A percentile compares a stretch with the other conserved stretches of the same genome.
Conservation (phyloP, 1,140 invertebrate genomes). For the Drosophila parabipectinata region DNA sequence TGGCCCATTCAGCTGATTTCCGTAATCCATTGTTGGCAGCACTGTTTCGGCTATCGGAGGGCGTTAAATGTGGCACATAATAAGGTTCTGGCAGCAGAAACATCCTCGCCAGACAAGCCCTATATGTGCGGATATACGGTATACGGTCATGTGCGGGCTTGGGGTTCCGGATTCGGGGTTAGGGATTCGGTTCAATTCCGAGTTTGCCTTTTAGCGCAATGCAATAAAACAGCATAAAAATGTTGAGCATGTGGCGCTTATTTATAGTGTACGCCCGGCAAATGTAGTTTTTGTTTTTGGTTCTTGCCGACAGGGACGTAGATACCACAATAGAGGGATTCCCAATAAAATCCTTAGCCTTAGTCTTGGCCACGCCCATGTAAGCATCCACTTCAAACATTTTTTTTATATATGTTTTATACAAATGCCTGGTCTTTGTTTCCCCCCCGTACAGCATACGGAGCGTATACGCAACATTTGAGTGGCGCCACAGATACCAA, state of each 20-base stretch:
- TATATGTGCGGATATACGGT: neutral
- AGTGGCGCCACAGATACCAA: slow-evolving; percentile 69
- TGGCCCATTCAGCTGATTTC: neutral
- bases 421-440: slow-evolving; percentile 50
- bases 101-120: slow-evolving; percentile 12
- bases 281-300: slow-evolving; percentile 31
- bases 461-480: slow-evolving; percentile 70
- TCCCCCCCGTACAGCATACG: slow-evolving; percentile 24
- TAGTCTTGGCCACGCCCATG: slow-evolving; percentile 2
- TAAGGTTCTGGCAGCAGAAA: slow-evolving; percentile 55
- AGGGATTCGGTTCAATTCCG: slow-evolving; percentile 23
- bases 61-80: slow-evolving; percentile 81
- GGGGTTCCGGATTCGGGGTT: neutral
- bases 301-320: slow-evolving; percentile 1
- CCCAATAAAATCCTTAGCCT: neutral
- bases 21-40: slow-evolving; percentile 7
- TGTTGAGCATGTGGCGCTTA: slow-evolving; percentile 77
- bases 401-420: slow-evolving; percentile 68
- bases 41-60: slow-evolving; percentile 51
- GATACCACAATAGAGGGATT: slow-evolving; percentile 5
- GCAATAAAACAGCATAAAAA: slow-evolving; percentile 81
- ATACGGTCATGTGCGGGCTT: slow-evolving; percentile 15
- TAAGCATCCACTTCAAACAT: slow-evolving; percentile 20
- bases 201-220: slow-evolving; percentile 70
- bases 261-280: slow-evolving; percentile 57